phyloP scores from a whole-genome alignment of 2,888 invertebrate genomes.

The Lissonota sp. region DNA sequence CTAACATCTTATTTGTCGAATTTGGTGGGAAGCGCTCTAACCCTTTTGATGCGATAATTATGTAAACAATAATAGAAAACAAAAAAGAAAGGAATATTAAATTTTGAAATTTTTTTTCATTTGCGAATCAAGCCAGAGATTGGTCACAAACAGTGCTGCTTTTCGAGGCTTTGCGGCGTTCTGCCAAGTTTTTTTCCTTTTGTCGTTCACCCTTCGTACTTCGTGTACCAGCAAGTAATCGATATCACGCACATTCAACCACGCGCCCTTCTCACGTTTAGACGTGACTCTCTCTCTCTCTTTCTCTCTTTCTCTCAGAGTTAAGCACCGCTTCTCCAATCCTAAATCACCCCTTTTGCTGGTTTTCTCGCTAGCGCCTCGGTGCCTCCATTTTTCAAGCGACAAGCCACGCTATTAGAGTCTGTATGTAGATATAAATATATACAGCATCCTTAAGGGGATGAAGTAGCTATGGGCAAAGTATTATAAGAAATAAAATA shows the following conservation, averaged over 20 bases:
- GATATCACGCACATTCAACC: conserved; percentile 71
- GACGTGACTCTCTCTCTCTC: conserved; percentile 24
- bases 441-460: not conserved
- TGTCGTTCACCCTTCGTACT: conserved; percentile 51
- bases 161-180: conserved; percentile 25
- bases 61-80: too few species aligned
- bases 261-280: conserved; percentile 49
- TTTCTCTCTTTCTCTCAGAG: conserved; percentile 25
- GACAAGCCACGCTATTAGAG: not conserved
- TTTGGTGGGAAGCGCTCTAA: too few species aligned
- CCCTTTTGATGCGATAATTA: too few species aligned
- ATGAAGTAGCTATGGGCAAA: not conserved
- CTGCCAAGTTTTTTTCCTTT: conserved; percentile 35
- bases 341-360: not conserved
- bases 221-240: conserved; percentile 67
- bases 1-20: too few species aligned
- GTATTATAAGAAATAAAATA: not conserved
- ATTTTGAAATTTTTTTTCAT: not conserved
- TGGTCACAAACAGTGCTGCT: conserved; percentile 54
- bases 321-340: conserved; percentile 40
- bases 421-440: too few species aligned
- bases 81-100: not conserved
- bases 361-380: not conserved
- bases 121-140: not conserved
- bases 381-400: conserved; percentile 1